These are phyloP conservation scores for Ictidomys tridecemlineatus DNA, from an alignment of 2,113 vertebrate species.

Conservation along the genomic window DNA sequence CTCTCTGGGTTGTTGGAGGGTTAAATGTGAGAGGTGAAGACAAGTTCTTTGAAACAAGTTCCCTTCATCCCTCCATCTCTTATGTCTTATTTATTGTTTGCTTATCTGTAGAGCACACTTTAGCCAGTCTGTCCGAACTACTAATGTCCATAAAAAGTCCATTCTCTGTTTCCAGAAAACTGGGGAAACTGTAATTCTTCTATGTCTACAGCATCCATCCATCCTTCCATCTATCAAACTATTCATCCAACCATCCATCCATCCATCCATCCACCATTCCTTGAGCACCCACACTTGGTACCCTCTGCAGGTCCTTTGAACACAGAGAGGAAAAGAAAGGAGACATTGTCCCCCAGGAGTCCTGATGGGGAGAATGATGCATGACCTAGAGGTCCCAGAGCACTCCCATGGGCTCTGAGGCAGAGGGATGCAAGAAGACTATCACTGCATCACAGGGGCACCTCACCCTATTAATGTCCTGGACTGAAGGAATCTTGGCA, in stretches of 20 bases:
- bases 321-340: background rate
- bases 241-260: background rate
- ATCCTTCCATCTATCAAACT: background rate
- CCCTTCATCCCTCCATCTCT: background rate
- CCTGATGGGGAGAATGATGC: background rate
- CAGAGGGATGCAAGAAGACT: background rate
- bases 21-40: background rate
- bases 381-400: background rate
- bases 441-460: fast-evolving
- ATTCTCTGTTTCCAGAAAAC: background rate
- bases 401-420: background rate
- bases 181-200: background rate
- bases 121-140: background rate
- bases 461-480: too few relatives aligned
- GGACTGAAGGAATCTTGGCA: background rate
- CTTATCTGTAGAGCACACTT: background rate
- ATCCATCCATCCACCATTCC: background rate
- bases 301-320: background rate
- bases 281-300: background rate
- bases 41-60: background rate
- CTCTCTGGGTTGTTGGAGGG: background rate
- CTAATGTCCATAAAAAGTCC: background rate
- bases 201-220: background rate
- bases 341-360: background rate
- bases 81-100: background rate